Evolutionary conservation across 2,113 vertebrate species (phyloP).

Genomic region (Cepphus grylle): DNA sequence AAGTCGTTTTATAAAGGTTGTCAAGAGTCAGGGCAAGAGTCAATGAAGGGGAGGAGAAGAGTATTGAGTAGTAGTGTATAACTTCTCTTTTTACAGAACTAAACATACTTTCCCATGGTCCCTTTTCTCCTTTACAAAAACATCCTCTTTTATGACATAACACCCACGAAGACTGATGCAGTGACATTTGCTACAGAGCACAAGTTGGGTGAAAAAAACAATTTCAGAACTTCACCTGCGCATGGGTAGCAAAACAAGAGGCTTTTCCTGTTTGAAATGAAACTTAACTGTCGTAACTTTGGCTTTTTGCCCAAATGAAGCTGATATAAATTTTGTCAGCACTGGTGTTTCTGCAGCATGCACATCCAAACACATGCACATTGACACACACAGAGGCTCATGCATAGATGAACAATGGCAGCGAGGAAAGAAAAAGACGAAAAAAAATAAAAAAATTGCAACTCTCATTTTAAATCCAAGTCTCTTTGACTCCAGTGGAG

Average conservation of each 20-base stretch:
- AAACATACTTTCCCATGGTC: not conserved
- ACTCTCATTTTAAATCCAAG: conserved; percentile 33
- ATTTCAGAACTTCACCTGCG: not conserved
- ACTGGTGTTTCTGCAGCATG: not conserved
- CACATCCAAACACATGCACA: not conserved
- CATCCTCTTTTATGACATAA: not conserved
- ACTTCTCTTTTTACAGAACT: not conserved
- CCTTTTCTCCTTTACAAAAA: not conserved
- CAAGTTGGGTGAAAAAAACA: not conserved
- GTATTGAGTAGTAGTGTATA: not conserved
- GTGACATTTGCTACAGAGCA: not conserved
- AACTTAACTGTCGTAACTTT: not conserved
- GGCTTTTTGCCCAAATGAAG: not conserved
- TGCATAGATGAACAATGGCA: conserved; percentile 20
- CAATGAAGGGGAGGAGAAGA: not conserved
- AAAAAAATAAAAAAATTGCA: not conserved
- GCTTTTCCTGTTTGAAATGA: conserved; percentile 3
- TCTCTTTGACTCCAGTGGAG: conserved; percentile 39
- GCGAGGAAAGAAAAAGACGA: not conserved
- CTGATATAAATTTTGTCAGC: not conserved
- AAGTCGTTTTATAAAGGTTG: not conserved
- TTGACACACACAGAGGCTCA: not conserved
- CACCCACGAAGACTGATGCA: not conserved
- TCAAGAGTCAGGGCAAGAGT: not conserved
- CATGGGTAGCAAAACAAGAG: not conserved